Evolutionary conservation across 2,888 invertebrate genomes (phyloP).

Genomic region (Protophormia terraenovae): DNA sequence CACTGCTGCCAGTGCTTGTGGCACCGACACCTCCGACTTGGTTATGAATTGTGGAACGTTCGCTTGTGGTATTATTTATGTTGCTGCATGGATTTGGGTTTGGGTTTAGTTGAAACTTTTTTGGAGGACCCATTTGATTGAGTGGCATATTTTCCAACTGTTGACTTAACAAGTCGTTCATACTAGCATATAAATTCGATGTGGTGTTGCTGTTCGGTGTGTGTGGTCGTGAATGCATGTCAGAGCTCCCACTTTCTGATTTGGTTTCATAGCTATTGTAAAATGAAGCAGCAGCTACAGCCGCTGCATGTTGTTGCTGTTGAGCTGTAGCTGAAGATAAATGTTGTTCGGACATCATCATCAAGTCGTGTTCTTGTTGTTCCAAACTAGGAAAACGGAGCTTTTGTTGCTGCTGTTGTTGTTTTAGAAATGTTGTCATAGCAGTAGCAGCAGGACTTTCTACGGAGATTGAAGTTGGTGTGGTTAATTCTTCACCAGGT

Average conservation of each 20-base stretch:
- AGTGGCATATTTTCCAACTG: constrained; percentile 79
- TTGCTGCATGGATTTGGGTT: constrained; percentile 28
- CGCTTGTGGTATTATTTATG: constrained; percentile 1
- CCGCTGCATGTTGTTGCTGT: constrained; percentile 82
- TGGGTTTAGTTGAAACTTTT: constrained; percentile 79
- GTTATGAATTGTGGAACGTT: constrained; percentile 11
- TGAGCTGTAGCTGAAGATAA: constrained; percentile 80
- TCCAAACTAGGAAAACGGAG: constrained; percentile 44
- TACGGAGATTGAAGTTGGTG: neutral
- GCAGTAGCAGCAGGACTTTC: constrained; percentile 30
- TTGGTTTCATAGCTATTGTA: constrained; percentile 81
- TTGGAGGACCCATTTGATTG: constrained; percentile 81
- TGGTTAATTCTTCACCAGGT: constrained; percentile 70
- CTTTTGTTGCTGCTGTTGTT: constrained; percentile 61
- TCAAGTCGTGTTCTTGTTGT: constrained; percentile 30
- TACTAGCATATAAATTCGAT: constrained; percentile 74
- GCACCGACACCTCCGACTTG: neutral
- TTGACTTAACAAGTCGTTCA: constrained; percentile 79
- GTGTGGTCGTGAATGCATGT: constrained; percentile 80
- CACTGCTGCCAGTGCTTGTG: neutral
- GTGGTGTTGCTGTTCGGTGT: constrained; percentile 78
- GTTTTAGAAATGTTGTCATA: constrained; percentile 69
- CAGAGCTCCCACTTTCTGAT: constrained; percentile 81
- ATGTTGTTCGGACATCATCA: constrained; percentile 30
- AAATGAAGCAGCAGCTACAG: constrained; percentile 79